Conservation (phyloP, 2,888 invertebrate genomes). For the Xestoiulus laeticollis region DNA sequence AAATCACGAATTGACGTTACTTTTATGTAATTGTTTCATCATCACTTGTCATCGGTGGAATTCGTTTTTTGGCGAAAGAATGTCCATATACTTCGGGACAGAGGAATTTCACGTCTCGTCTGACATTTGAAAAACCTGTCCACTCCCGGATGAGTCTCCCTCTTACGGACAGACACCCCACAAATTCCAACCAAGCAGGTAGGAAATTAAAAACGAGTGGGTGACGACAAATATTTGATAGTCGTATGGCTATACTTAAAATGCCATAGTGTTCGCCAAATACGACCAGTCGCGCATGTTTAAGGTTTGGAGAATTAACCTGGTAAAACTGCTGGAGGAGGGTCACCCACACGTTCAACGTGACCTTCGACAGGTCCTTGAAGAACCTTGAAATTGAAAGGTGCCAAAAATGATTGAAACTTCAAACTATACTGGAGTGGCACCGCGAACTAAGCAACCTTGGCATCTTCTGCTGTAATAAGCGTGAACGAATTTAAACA, state of each 20-base stretch:
- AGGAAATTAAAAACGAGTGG: background rate
- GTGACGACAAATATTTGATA: background rate
- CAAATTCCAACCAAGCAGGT: background rate
- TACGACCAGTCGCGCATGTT: background rate
- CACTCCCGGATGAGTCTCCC: conserved; percentile 33
- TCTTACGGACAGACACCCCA: background rate
- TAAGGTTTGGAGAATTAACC: background rate
- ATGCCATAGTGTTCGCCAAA: background rate
- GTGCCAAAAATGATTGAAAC: background rate
- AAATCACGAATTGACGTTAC: background rate
- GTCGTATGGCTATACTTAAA: background rate
- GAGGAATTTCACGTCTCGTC: background rate
- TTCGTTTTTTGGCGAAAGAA: background rate
- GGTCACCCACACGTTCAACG: background rate
- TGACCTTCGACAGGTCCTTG: background rate
- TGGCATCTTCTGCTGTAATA: background rate
- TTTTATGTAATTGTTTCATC: conserved; percentile 39
- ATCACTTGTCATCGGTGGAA: background rate
- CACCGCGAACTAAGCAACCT: background rate
- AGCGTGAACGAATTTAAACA: background rate
- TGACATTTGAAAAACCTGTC: background rate
- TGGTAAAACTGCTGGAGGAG: background rate
- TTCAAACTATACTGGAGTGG: background rate
- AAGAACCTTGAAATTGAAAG: background rate
- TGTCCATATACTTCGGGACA: background rate